Evolutionary conservation across 2,113 vertebrate species (phyloP).

Genomic region (Anser brachyrhynchus): DNA sequence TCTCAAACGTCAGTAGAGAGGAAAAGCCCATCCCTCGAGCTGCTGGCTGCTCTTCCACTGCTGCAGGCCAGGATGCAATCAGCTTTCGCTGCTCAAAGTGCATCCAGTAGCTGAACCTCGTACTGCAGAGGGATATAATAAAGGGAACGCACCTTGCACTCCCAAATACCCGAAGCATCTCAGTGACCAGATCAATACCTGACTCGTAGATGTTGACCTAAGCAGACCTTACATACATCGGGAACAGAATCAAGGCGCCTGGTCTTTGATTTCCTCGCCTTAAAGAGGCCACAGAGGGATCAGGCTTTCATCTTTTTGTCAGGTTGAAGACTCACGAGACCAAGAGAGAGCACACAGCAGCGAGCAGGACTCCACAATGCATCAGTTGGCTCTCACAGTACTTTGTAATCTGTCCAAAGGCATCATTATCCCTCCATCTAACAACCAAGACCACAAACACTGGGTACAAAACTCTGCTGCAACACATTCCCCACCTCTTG

Average conservation of each 20-base stretch:
- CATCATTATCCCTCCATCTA: background rate
- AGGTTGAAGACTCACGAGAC: background rate
- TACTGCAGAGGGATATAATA: background rate
- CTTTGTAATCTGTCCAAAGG: background rate
- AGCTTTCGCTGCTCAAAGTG: background rate
- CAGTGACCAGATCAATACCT: background rate
- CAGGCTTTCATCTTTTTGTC: background rate
- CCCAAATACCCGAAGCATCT: background rate
- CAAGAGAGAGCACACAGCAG: background rate
- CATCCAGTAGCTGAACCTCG: background rate
- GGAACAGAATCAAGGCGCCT: background rate
- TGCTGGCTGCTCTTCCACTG: fast-evolving
- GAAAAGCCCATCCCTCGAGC: background rate
- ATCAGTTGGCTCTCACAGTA: background rate
- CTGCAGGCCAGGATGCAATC: background rate
- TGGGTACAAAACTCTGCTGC: background rate
- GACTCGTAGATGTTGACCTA: background rate
- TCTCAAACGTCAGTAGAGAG: background rate
- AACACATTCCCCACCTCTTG: background rate
- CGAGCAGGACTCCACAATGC: background rate
- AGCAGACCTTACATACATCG: fast-evolving
- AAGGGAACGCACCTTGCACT: background rate
- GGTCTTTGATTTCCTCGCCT: background rate
- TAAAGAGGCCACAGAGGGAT: background rate
- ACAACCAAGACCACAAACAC: fast-evolving